Conservation (phyloP, 2,888 invertebrate species). For the Lysandra coridon region DNA sequence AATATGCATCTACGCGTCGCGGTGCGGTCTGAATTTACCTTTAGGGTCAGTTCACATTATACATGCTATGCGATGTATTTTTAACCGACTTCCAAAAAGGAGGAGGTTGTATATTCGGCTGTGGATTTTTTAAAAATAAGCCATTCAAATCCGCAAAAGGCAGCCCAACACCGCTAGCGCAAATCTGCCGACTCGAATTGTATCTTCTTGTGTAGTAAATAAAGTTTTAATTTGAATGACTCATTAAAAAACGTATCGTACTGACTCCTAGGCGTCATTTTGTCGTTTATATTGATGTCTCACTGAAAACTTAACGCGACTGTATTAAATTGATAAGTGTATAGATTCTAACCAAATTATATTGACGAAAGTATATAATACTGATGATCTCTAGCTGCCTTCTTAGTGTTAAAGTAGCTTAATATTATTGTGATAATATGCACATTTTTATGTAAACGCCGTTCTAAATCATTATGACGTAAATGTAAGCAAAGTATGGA, state of each 20-base stretch:
- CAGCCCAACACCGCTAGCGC: too few species aligned
- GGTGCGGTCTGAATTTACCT: too few species aligned
- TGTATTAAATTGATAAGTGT: neutral
- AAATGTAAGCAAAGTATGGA: neutral
- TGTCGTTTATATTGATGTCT: neutral
- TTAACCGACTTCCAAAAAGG: too few species aligned
- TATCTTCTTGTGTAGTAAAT: too few species aligned
- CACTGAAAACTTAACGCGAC: neutral
- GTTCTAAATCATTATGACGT: neutral
- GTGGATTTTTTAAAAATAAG: too few species aligned
- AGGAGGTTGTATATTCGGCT: too few species aligned
- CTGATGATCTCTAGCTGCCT: constrained; percentile 71
- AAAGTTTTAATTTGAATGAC: too few species aligned
- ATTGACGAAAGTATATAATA: constrained; percentile 20
- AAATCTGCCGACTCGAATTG: too few species aligned
- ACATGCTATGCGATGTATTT: too few species aligned
- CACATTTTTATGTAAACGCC: constrained; percentile 35
- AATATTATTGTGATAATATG: constrained; percentile 61
- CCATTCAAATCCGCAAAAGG: too few species aligned
- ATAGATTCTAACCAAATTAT: constrained; percentile 20
- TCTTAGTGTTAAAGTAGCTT: constrained; percentile 56
- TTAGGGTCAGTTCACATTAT: too few species aligned
- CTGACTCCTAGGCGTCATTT: neutral
- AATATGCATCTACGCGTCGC: too few species aligned
- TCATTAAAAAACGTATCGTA: neutral